A percentile compares a stretch with the other conserved stretches of the same genome.
Evolutionary conservation across 2,113 vertebrate species (phyloP).

Genomic region (Odocoileus hemionus): DNA sequence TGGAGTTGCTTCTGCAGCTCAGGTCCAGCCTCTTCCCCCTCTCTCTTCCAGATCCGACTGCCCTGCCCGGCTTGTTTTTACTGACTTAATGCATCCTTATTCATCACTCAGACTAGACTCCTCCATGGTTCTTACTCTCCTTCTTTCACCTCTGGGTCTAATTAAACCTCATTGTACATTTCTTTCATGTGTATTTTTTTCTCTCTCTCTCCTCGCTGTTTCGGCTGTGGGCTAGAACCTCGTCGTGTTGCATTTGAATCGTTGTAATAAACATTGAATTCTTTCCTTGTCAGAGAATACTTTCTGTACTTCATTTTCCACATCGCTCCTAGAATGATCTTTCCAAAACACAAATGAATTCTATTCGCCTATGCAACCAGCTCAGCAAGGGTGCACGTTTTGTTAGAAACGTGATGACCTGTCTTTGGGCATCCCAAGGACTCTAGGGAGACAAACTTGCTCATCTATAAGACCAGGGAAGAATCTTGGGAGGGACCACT

Average conservation of each 20-base stretch:
- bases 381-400: not conserved
- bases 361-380: rapidly evolving
- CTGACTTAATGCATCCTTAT: not conserved
- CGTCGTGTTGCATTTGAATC: rapidly evolving
- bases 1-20: not conserved
- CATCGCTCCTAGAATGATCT: rapidly evolving
- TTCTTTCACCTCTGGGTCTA: not conserved
- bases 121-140: rapidly evolving
- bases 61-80: not conserved
- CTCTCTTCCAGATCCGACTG: not conserved
- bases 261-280: not conserved
- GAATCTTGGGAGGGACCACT: not conserved
- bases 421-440: not conserved
- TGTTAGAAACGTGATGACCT: too few relatives aligned
- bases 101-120: not conserved
- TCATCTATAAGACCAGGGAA: not conserved
- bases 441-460: not conserved
- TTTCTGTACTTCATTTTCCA: rapidly evolving
- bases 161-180: not conserved
- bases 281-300: not conserved
- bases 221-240: not conserved
- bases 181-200: not conserved
- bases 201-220: rapidly evolving
- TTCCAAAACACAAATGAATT: not conserved
- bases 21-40: rapidly evolving